These are phyloP conservation scores for Formicarius rufipectus DNA, from an alignment of 2,113 vertebrate species.

Conservation along the genomic window DNA sequence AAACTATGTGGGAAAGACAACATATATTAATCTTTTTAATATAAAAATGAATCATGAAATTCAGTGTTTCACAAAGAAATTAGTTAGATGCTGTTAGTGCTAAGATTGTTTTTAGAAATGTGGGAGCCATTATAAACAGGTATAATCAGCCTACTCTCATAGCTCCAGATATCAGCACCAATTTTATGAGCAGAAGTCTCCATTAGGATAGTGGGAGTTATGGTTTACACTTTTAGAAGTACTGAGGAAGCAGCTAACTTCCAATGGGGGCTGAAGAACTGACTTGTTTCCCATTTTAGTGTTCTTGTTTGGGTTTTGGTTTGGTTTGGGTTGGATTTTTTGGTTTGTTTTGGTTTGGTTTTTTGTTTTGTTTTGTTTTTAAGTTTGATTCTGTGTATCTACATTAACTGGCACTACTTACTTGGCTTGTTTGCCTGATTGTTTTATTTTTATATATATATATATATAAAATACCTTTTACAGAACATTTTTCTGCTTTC, in stretches of 20 bases:
- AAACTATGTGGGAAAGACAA: not conserved
- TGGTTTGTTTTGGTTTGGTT: too few relatives aligned
- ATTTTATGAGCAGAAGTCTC: not conserved
- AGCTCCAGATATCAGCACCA: not conserved
- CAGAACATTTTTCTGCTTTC: not conserved
- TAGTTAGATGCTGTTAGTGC: not conserved
- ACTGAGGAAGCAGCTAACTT: not conserved
- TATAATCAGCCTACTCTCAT: not conserved
- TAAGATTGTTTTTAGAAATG: not conserved
- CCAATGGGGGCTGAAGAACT: rapidly evolving
- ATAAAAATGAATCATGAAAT: not conserved
- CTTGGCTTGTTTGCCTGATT: not conserved
- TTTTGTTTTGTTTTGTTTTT: too few relatives aligned
- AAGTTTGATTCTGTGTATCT: not conserved
- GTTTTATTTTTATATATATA: not conserved
- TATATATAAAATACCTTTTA: not conserved
- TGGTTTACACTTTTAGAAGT: not conserved
- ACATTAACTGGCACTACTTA: not conserved
- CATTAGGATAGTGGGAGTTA: not conserved
- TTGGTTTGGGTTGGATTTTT: too few relatives aligned
- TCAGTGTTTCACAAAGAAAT: not conserved
- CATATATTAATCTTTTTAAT: not conserved
- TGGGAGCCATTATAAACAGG: not conserved
- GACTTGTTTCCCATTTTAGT: not conserved
- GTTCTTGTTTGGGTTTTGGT: too few relatives aligned